Evolutionary conservation across 2,797 vertebrate species (phyloP).

Genomic region (Picus viridis): DNA sequence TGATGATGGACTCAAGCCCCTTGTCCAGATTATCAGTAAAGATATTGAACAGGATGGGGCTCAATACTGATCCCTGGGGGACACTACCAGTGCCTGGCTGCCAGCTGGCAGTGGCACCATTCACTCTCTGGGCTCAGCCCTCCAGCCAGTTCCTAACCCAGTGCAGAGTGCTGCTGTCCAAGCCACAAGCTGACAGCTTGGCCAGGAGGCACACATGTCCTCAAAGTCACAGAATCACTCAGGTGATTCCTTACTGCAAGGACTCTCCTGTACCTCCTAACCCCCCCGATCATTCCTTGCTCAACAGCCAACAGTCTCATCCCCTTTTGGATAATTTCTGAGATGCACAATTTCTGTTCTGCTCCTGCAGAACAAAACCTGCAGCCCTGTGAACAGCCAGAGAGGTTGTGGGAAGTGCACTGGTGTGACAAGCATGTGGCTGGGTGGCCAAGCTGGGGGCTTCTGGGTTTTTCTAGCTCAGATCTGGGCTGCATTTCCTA

Average conservation of each 20-base stretch:
- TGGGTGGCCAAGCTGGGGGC: neutral
- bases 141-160: too few relatives aligned
- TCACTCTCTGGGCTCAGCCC: too few relatives aligned
- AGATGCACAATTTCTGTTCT: neutral
- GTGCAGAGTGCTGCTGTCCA: too few relatives aligned
- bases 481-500: constrained; percentile 11
- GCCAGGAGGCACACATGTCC: too few relatives aligned
- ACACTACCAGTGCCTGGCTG: too few relatives aligned
- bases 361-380: neutral
- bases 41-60: too few relatives aligned
- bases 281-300: neutral
- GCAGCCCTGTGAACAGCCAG: neutral
- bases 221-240: neutral
- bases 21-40: too few relatives aligned
- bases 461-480: neutral
- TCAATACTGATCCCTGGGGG: too few relatives aligned
- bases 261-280: neutral
- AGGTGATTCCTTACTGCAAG: neutral
- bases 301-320: neutral
- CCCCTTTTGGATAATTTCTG: neutral
- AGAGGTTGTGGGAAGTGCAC: neutral
- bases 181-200: too few relatives aligned
- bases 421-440: neutral
- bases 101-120: too few relatives aligned
- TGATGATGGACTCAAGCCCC: too few relatives aligned